Conservation (phyloP, 2,113 vertebrate genomes). For the Upupa epops region DNA sequence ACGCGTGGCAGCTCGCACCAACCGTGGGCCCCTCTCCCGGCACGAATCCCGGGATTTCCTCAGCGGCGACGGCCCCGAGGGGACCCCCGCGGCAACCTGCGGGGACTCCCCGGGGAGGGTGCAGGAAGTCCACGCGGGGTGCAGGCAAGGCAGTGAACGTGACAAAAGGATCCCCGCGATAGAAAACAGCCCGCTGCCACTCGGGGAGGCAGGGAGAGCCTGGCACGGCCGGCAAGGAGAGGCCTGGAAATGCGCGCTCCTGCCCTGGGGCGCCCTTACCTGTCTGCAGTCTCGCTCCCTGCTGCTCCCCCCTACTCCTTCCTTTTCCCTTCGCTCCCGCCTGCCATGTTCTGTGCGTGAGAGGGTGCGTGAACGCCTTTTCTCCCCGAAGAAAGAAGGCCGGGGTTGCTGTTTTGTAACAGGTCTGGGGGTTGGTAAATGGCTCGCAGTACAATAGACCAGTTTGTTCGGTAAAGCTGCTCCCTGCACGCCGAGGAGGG, state of each 20-base stretch:
- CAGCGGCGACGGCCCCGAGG: not conserved
- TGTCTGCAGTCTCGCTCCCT: slow-evolving; percentile 9
- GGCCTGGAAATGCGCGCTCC: slow-evolving; percentile 62
- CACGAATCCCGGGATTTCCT: not conserved
- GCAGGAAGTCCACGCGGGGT: not conserved
- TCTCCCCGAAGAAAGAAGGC: slow-evolving; percentile 2
- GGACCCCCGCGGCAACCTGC: not conserved
- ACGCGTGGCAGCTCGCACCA: rapidly evolving
- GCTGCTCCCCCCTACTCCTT: not conserved
- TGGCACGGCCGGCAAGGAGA: slow-evolving; percentile 20
- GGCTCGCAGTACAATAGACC: slow-evolving; percentile 33
- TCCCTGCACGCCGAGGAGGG: not conserved
- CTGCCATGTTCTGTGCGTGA: not conserved
- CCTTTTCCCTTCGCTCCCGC: not conserved
- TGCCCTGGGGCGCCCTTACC: slow-evolving; percentile 52
- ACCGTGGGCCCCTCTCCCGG: not conserved
- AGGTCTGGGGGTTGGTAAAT: slow-evolving; percentile 38
- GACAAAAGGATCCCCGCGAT: not conserved
- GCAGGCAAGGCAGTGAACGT: not conserved
- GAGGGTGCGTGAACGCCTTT: not conserved
- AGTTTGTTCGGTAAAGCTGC: slow-evolving; percentile 13
- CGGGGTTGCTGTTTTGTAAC: slow-evolving; percentile 19
- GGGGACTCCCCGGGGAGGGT: too few species aligned
- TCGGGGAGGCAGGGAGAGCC: slow-evolving; percentile 27
- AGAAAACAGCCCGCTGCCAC: slow-evolving; percentile 48